Base-by-base conservation (phyloP, 1,140 invertebrate genomes). In the Gonioctena quinquepunctata region DNA sequence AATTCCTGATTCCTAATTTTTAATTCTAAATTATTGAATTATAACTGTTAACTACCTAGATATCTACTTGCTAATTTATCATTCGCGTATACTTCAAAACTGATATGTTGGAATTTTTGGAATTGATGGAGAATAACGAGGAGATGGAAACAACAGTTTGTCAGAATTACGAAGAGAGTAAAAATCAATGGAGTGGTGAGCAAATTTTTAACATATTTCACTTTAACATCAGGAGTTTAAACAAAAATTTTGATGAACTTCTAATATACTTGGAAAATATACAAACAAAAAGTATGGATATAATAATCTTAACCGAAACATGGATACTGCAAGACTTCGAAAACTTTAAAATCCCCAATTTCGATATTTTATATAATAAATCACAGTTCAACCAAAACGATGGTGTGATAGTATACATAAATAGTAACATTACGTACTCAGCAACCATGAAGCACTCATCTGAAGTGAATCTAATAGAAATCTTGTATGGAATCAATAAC, bases 151-250 rank as follows among this genome's bases (percentile, higher is more conserved):
- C 50, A 52, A 52, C 50, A 21, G 50, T 54, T 54, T 54, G 0
- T 54, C 18, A 54, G 0, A 54, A 54, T 54, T 54, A n/a, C 16
- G 18, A 54, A 54, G 50, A 54, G 18, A 54, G 50, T 22, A 54
- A 54, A 54, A 19, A 22, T 22, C 18, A 54, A 54, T 54, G 18
- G n/a, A 54, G 50, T 54, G 50, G 50, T 54, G 18, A 54, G 50
- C 21, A 54, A 54, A 54, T 54, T 54, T 54, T 54, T 16, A 54
- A 54, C 50, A 54, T 54, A 54, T 54, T 54, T 54, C 50, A 54
- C 16, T 54, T 54, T 16, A 54, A 54, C 50, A 54, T 54, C 5
- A 54, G 50, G 18, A 54, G 50, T 54, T 16, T 18, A 22, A 52
- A 52, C 16, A 52, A 52, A 52, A 52, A 52, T 19, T 3, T 52